Evolutionary conservation across 1,140 invertebrate species (phyloP).

Genomic region (Drosophila orosa): DNA sequence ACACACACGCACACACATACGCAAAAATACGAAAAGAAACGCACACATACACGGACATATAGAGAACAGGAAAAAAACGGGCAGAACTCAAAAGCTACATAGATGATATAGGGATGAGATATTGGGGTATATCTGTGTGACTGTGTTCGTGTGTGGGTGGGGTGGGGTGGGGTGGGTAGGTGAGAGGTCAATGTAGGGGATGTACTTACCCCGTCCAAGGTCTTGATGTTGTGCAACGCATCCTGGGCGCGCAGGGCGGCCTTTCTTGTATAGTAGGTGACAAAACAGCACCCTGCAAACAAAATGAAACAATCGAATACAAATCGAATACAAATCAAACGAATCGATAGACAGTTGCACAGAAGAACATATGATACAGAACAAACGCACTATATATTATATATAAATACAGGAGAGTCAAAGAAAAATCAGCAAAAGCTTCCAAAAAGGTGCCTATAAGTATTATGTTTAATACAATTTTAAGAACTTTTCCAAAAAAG

Average conservation of each 20-base stretch:
- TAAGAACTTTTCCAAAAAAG: no score
- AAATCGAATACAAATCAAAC: conserved; percentile 74
- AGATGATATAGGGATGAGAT: conserved; percentile 27
- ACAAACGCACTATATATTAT: conserved; percentile 35
- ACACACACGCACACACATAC: conserved; percentile 37
- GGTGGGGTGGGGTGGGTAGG: neutral
- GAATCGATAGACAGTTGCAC: conserved; percentile 64
- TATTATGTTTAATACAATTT: no score
- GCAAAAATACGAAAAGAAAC: conserved; percentile 35
- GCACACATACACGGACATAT: conserved; percentile 37
- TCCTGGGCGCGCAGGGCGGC: conserved; percentile 98
- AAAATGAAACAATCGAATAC: conserved; percentile 85
- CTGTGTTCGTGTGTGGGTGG: neutral
- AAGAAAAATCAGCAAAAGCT: neutral
- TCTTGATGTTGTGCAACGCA: conserved; percentile 99
- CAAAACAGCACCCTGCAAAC: conserved; percentile 99
- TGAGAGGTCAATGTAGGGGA: conserved; percentile 8
- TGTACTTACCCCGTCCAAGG: conserved; percentile 96
- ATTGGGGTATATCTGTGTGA: neutral
- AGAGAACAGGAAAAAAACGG: conserved; percentile 60
- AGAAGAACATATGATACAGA: conserved; percentile 62
- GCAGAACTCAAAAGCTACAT: conserved; percentile 60
- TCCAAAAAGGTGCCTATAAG: neutral
- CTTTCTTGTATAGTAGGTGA: conserved; percentile 99
- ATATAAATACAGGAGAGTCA: conserved; percentile 2